Evolutionary conservation across 92 coral and sea anemone genomes (phyloP), one percentile per base, ranked within the genome.

Genomic region (Palythoa heliodiscus): DNA sequence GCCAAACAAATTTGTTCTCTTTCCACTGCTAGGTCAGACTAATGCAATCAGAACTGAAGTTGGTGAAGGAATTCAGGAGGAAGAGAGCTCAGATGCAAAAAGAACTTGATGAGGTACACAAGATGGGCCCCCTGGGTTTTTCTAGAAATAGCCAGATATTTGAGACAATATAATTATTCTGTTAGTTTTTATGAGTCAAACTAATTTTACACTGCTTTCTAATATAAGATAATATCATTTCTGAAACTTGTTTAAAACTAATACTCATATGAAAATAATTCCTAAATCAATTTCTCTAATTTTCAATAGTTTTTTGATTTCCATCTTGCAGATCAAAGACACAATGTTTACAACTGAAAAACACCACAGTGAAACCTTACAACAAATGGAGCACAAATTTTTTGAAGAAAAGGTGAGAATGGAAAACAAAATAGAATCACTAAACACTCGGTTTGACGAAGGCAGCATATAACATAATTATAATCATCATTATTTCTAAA

Each of bases 41-140:
- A 12, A 96, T 96, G 95, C 99, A 96, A 71, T 94, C 99, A 25
- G 99, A 96, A 78, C 87, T 96, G 75, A 96, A 95, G 78, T 86
- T 96, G 83, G 99, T 96, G 64, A 96, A 96, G 85, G 99, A 96
- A 83, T 96, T 96, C 89, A 88, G 99, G 70, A 89, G 98, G 82
- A 96, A 96, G 75, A 94, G 99, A 86, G 99, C 99, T 1, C 99
- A 96, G 77, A 96, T 96, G 99, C 99, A 96, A 74, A 83, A 90
- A 73, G 99, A 96, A 70, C 87, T 96, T 73, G 99, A 96, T 91
- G 99, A 96, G 98, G 99, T 96, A 83, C 39, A 29, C 39, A 29
- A 29, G 35, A 29, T 29, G 35, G 35, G 35, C 35, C 35, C 1
- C n/a, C n/a, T n/a, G n/a, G n/a, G 29, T 78, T 55, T 6, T 77